Base-by-base conservation (phyloP, 2,113 vertebrate genomes). In the Carassius gibelio region DNA sequence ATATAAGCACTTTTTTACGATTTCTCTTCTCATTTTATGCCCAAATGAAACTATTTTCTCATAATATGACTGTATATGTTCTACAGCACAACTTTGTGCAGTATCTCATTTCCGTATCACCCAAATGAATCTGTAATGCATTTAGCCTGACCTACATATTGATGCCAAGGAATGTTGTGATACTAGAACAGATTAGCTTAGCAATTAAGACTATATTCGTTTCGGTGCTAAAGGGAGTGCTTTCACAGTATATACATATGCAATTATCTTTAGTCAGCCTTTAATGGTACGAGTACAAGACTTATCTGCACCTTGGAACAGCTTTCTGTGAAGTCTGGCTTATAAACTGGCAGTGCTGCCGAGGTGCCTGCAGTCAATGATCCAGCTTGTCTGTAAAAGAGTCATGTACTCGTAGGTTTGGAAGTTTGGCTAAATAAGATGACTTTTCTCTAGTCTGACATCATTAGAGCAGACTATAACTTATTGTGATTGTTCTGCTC, bases 371-470 rank as follows among this genome's bases (percentile, higher is more conserved):
- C 26, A 59, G 34, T 48, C 76, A 79, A 26, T 79, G 84, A 85
- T 80, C 50, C 75, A 57, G 57, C 75, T 79, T 71, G 50, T 80
- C 64, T 85, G 76, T 57, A 59, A 57, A 48, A 85, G 17, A 85
- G 84, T 78, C 87, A 82, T 79, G 50, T 72, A 57, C 78, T 71
- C 71, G 61, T 38, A 88, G 90, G 61, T 45, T 14, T 81, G 88
- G 86, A 90, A 88, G 75, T 75, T 85, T 77, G 57, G 83, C 90
- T 92, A 92, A 93, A 90, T 90, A 89, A 93, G 90, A 92, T 86
- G 84, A 88, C 93, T 86, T 85, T 87, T 87, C 86, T 61, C 86
- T 83, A 81, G 82, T 88, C 88, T 89, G 88, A 87, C 89, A 92
- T 91, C 90, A 91, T 62, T 88, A 83, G 85, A 69, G 55, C n/a